Percentiles rank a stretch among this genome's conserved stretches.
Evolutionary conservation across 2,113 vertebrate genomes (phyloP).

Genomic region (Rhynchopsitta pachyrhyncha): DNA sequence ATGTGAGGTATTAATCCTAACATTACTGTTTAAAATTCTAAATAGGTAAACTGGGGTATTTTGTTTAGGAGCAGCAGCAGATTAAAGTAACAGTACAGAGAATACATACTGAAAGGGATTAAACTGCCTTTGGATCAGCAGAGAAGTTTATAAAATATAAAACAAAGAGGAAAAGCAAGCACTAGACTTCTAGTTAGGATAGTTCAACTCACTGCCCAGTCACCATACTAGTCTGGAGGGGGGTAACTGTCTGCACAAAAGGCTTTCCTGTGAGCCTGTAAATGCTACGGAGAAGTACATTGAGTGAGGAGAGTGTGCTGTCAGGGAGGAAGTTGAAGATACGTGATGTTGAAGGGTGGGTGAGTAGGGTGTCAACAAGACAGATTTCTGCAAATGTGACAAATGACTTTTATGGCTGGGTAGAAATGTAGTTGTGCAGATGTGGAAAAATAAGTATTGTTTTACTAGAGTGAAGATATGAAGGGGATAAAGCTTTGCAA

Average conservation of each 20-base stretch:
- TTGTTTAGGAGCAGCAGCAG: background rate
- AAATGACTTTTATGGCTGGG: background rate
- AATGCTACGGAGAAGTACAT: background rate
- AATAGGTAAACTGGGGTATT: background rate
- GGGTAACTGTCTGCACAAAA: background rate
- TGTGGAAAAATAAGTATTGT: background rate
- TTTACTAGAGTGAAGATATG: background rate
- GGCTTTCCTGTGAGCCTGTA: background rate
- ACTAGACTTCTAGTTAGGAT: background rate
- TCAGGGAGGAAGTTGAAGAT: background rate
- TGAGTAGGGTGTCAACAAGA: background rate
- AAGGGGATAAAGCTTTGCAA: background rate
- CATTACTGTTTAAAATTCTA: background rate
- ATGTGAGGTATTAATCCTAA: background rate
- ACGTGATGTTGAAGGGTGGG: accelerated
- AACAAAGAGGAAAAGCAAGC: background rate
- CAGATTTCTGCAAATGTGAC: background rate
- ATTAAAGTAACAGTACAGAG: background rate
- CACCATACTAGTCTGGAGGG: background rate
- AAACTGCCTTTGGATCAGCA: background rate
- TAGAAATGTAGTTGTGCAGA: background rate
- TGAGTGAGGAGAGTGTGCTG: background rate
- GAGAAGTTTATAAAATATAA: background rate
- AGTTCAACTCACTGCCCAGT: background rate
- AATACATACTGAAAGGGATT: background rate